A percentile compares a stretch with the other conserved stretches of the same genome.
Conservation (phyloP, 2,888 invertebrate species). For the Ophonus ardosiacus region DNA sequence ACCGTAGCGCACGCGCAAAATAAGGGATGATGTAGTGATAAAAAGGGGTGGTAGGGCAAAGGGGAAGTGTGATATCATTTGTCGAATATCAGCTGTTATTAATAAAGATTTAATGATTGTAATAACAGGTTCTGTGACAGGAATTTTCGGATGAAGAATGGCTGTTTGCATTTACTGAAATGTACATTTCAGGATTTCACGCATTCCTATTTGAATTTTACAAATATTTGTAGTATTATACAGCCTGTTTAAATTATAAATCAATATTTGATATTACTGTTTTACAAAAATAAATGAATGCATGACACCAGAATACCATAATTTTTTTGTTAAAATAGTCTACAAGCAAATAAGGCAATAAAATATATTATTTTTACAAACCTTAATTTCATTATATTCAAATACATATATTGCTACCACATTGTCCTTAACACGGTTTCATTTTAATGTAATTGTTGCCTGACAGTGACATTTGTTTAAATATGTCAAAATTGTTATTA, state of each 20-base stretch:
- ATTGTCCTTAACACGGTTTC: no score
- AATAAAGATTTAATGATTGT: slow-evolving; percentile 50
- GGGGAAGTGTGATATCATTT: slow-evolving; percentile 36
- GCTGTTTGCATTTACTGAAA: slow-evolving; percentile 42
- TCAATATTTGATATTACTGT: neutral
- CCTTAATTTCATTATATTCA: no score
- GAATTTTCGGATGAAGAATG: slow-evolving; percentile 40
- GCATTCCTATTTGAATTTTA: slow-evolving; percentile 19
- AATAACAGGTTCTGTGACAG: slow-evolving; percentile 38
- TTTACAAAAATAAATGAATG: neutral
- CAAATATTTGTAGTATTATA: slow-evolving; percentile 14
- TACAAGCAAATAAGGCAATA: no score
- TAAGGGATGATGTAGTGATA: neutral
- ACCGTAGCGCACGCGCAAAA: neutral
- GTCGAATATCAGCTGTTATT: slow-evolving; percentile 43
- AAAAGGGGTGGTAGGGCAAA: neutral
- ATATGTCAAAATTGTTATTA: no score
- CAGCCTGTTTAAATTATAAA: neutral
- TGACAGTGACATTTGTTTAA: no score
- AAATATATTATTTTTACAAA: no score
- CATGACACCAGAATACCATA: no score
- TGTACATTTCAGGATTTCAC: neutral
- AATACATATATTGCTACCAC: no score
- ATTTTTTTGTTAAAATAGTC: no score
- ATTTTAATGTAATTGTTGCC: no score